A percentile compares a stretch with the other conserved stretches of the same genome.
Evolutionary conservation across 2,113 vertebrate genomes (phyloP).

Genomic region (Trogon melanurus): DNA sequence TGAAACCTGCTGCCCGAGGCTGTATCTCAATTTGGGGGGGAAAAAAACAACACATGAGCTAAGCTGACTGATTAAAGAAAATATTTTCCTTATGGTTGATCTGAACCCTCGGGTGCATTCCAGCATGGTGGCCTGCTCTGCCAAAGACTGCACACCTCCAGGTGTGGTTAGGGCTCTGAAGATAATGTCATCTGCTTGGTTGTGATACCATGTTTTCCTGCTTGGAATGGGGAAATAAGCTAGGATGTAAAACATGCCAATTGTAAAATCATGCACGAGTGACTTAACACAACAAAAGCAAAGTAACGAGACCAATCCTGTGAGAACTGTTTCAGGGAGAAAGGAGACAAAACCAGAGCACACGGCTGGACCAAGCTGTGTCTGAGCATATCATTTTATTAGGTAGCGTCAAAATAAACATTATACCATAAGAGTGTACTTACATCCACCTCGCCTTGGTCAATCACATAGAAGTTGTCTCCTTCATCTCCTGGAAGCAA

Average conservation of each 20-base stretch:
- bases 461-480: conserved; percentile 98
- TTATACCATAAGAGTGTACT: conserved; percentile 19
- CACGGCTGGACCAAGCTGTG: not conserved
- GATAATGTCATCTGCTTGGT: conserved; percentile 53
- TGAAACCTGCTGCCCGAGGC: conserved; percentile 47
- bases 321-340: not conserved
- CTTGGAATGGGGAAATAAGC: conserved; percentile 49
- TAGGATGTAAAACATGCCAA: not conserved
- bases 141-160: conserved; percentile 38
- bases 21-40: not conserved
- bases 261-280: not conserved
- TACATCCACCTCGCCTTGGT: conserved; percentile 97
- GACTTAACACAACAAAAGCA: not conserved
- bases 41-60: not conserved
- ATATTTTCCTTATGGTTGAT: conserved; percentile 53
- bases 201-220: conserved; percentile 33
- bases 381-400: not conserved
- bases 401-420: not conserved
- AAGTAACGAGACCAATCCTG: not conserved
- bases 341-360: not conserved
- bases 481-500: conserved; percentile 90
- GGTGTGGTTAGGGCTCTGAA: conserved; percentile 45
- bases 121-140: conserved; percentile 64
- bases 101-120: conserved; percentile 62
- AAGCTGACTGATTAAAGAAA: conserved; percentile 63